phyloP scores from a whole-genome alignment of 2,888 invertebrate species.

The Noctua pronuba region DNA sequence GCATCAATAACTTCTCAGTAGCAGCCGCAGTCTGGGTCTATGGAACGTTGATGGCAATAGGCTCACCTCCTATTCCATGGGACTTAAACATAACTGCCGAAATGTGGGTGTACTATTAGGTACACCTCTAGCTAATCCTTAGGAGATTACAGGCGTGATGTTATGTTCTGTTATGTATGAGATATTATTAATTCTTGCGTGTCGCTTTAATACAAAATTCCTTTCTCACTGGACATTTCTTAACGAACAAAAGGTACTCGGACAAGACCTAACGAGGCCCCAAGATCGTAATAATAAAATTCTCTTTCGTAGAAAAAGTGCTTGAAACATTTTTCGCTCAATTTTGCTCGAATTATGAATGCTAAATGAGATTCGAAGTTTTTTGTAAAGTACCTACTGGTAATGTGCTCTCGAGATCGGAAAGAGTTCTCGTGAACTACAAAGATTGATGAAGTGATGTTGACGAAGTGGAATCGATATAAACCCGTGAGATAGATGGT shows the following conservation, averaged over 20 bases:
- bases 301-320: background rate
- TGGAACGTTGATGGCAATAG: background rate
- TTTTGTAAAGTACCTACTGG: constrained; percentile 25
- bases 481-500: constrained; percentile 37
- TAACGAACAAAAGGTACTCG: constrained; percentile 7
- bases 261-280: constrained; percentile 14
- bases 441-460: constrained; percentile 59
- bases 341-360: constrained; percentile 20
- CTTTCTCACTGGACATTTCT: constrained; percentile 1
- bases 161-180: background rate
- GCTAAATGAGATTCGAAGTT: constrained; percentile 34
- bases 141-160: background rate
- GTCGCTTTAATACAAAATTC: constrained; percentile 21
- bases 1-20: background rate
- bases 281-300: constrained; percentile 25
- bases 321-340: constrained; percentile 18
- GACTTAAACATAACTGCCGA: background rate
- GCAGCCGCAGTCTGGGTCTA: background rate
- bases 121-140: background rate
- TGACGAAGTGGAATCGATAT: constrained; percentile 57
- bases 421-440: constrained; percentile 32
- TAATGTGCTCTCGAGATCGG: constrained; percentile 39
- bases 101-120: background rate
- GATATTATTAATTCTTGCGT: constrained; percentile 17
- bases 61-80: background rate